These are phyloP conservation scores for Oncorhynchus tshawytscha DNA, from an alignment of 2,113 vertebrate genomes.

Conservation along the genomic window DNA sequence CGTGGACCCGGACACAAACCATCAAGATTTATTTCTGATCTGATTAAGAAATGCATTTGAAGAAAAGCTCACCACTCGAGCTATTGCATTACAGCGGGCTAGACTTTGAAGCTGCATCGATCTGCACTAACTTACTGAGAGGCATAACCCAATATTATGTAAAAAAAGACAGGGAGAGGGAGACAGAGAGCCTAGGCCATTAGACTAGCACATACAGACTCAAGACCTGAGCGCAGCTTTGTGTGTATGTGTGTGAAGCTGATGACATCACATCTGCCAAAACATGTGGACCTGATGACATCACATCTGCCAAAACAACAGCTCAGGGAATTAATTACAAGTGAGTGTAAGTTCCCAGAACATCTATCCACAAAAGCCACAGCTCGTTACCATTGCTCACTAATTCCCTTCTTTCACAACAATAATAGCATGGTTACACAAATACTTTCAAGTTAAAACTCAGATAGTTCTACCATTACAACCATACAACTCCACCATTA, in stretches of 20 bases:
- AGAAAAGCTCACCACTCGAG: conserved; percentile 71
- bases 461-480: not conserved
- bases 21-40: conserved; percentile 68
- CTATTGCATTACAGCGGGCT: conserved; percentile 70
- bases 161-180: conserved; percentile 24
- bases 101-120: conserved; percentile 69
- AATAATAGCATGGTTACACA: not conserved
- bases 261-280: conserved; percentile 14
- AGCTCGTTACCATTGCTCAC: conserved; percentile 15
- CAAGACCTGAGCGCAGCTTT: not conserved
- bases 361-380: conserved; percentile 27
- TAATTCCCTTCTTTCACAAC: not conserved
- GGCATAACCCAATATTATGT: conserved; percentile 60
- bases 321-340: conserved; percentile 15
- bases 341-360: conserved; percentile 25
- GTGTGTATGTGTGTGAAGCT: conserved; percentile 2
- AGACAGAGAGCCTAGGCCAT: not conserved
- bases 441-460: not conserved
- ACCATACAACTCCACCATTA: too few relatives aligned
- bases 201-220: not conserved
- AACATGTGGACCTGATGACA: conserved; percentile 14
- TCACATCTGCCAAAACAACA: conserved; percentile 25
- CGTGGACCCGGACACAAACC: conserved; percentile 21
- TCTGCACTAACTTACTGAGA: conserved; percentile 61
- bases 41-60: conserved; percentile 74